phyloP scores from a whole-genome alignment of 1,140 invertebrate species.

The Mactra quadrangularis region DNA sequence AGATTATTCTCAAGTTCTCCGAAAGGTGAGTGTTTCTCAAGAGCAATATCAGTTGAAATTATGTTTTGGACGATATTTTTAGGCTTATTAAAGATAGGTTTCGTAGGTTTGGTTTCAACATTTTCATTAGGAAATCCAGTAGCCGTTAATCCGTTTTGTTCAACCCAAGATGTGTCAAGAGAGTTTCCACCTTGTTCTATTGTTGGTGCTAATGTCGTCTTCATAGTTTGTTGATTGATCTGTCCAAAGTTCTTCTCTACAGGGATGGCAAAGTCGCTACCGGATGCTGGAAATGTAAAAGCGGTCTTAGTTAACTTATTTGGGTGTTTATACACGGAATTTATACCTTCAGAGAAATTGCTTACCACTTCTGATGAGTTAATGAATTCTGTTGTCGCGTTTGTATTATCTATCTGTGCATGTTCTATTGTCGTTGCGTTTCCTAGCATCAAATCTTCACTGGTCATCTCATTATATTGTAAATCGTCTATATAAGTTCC shows the following conservation, averaged over 20 bases:
- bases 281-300: constrained; percentile 31
- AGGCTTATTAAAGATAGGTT: not conserved
- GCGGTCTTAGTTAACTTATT: not conserved
- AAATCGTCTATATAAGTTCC: too few species aligned
- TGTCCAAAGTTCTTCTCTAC: not conserved
- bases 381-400: too few species aligned
- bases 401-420: too few species aligned
- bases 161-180: not conserved
- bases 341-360: too few species aligned
- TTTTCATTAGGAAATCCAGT: not conserved
- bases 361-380: too few species aligned
- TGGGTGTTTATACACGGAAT: too few species aligned
- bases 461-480: too few species aligned
- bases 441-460: too few species aligned
- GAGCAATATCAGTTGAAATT: too few species aligned
- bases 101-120: not conserved
- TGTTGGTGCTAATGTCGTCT: not conserved
- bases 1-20: not conserved
- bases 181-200: not conserved
- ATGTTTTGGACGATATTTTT: too few species aligned
- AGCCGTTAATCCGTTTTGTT: not conserved
- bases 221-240: not conserved
- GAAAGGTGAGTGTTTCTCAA: not conserved
- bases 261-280: not conserved
- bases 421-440: too few species aligned